Percentiles rank a stretch among this genome's conserved stretches.
Evolutionary conservation across 2,113 vertebrate species (phyloP).

Genomic region (Mormyrus lacerda): DNA sequence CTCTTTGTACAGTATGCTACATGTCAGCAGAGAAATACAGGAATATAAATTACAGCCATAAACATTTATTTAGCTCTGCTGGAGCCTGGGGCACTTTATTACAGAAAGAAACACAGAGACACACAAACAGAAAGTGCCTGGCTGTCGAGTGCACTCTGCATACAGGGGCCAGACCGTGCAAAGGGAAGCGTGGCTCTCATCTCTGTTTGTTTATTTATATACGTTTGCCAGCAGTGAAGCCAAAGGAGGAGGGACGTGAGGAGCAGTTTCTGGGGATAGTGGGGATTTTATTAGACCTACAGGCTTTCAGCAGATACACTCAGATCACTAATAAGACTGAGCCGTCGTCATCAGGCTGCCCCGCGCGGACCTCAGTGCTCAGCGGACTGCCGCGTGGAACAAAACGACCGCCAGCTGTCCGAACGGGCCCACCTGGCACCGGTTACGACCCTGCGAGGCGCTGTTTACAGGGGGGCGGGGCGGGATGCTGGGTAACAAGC

Average conservation of each 20-base stretch:
- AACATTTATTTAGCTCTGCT: neutral
- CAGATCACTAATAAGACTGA: neutral
- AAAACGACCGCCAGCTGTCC: neutral
- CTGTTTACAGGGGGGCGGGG: slow-evolving; percentile 6
- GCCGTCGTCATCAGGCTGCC: slow-evolving; percentile 13
- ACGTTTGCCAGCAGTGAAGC: neutral
- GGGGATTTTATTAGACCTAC: slow-evolving; percentile 7
- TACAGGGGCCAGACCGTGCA: neutral
- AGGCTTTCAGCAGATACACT: neutral
- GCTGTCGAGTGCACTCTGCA: neutral
- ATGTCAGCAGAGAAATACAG: slow-evolving; percentile 9
- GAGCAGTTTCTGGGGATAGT: slow-evolving; percentile 4
- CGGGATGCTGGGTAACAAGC: neutral
- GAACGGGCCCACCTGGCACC: neutral
- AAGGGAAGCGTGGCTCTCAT: neutral
- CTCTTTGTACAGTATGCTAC: neutral
- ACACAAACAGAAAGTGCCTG: neutral
- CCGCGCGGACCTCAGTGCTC: slow-evolving; percentile 4
- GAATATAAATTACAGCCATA: slow-evolving; percentile 14
- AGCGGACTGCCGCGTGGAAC: slow-evolving; percentile 12
- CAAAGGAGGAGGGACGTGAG: neutral
- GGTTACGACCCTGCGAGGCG: slow-evolving; percentile 10
- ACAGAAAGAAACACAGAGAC: neutral
- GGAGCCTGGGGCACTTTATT: neutral
- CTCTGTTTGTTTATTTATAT: neutral